Base-by-base conservation (phyloP, 2,888 invertebrate species). In the Dorcus parallelipipedus region DNA sequence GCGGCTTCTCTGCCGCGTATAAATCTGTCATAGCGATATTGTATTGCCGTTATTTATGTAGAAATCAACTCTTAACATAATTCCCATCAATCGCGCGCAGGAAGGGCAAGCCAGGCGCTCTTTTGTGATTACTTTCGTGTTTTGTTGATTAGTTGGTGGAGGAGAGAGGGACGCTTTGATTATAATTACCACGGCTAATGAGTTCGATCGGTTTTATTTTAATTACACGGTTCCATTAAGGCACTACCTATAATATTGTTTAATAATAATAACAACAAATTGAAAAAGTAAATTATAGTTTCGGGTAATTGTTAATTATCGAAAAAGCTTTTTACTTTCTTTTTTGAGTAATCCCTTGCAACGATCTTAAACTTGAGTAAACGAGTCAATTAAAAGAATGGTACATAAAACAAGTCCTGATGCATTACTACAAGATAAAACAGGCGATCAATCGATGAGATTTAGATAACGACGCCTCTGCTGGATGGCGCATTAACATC, bases 41-140 rank as follows among this genome's bases (percentile, higher is more conserved):
- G 78, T 78, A 75, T 76, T 74, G 75, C 74, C 69, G 75, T 78
- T 76, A 78, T 78, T 78, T 78, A 78, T 78, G 76, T 76, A 75
- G 72, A 75, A 77, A 77, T 77, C 77, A 77, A 75, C 74, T 74
- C 75, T 74, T 72, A 74, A 75, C 74, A 74, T 74, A 73, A 73
- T 74, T 75, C 76, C 73, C 76, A 76, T 77, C 77, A 75, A 77
- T 77, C 77, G 65, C 65, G 57, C 50, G 55, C 60, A 53, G 61
- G 51, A 55, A 55, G 45, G 38, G 56, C 48, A 56, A 49, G 3
- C 26, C 26, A 33, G 49, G 55, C 45, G 26, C 42, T 50, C 48
- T 61, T 59, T 62, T 58, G 56, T 60, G 63, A 61, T 61, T 65
- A 59, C 55, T 56, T 62, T 63, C 61, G 54, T 64, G 58, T 63